Conservation (phyloP, 2,113 vertebrate species). For the Gadus macrocephalus region DNA sequence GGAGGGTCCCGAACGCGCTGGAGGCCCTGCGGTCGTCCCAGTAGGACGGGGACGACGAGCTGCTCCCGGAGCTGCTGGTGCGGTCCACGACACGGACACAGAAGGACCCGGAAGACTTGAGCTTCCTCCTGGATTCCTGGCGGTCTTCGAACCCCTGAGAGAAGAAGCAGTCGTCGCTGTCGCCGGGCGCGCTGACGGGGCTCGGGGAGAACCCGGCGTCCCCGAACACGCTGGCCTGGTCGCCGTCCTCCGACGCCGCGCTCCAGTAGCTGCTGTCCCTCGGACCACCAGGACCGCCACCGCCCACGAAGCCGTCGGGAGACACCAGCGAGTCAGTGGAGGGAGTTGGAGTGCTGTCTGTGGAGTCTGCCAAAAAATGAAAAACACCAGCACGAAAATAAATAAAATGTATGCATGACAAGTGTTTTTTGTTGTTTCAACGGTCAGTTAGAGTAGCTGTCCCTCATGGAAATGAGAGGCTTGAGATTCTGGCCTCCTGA, state of each 20-base stretch:
- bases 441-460: too few species aligned
- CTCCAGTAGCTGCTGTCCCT: conserved; percentile 89
- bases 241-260: conserved; percentile 78
- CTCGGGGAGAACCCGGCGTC: conserved; percentile 66
- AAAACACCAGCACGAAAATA: conserved; percentile 17
- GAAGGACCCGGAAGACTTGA: conserved; percentile 62
- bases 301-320: neutral
- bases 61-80: conserved; percentile 80
- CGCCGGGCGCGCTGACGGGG: conserved; percentile 67
- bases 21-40: conserved; percentile 69
- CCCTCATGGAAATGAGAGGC: too few species aligned
- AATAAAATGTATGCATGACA: neutral
- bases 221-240: conserved; percentile 74
- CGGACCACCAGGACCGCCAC: conserved; percentile 75
- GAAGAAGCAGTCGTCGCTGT: conserved; percentile 77
- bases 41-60: conserved; percentile 61
- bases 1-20: conserved; percentile 84
- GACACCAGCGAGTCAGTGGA: conserved; percentile 56
- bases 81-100: conserved; percentile 51
- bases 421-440: too few species aligned
- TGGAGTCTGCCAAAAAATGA: conserved; percentile 67
- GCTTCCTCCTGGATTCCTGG: conserved; percentile 9
- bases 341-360: conserved; percentile 45
- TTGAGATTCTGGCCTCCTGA: too few species aligned
- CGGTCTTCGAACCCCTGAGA: conserved; percentile 41